phyloP scores from a whole-genome alignment of 2,113 vertebrate species.

The Damaliscus lunatus region DNA sequence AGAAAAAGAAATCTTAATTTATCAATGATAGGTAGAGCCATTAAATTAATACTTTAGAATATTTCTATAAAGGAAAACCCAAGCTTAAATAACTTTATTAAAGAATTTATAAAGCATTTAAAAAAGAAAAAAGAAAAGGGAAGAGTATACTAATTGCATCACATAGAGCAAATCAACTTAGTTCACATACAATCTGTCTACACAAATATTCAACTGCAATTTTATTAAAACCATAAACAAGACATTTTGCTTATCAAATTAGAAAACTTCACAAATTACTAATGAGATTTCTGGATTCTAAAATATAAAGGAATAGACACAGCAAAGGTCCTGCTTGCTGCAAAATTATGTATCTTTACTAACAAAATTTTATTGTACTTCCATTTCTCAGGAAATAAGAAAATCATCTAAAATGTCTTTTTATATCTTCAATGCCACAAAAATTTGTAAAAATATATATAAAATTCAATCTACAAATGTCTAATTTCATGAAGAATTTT shows the following conservation, averaged over 20 bases:
- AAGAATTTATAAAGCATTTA: background rate
- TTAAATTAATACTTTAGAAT: background rate
- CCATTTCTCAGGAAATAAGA: background rate
- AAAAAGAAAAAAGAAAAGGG: background rate
- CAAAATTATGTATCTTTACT: background rate
- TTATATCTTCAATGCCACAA: background rate
- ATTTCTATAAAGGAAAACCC: background rate
- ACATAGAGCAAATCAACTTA: background rate
- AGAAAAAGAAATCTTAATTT: background rate
- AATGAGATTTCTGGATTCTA: background rate
- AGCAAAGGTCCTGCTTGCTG: background rate
- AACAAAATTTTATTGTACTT: background rate
- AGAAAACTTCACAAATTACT: background rate
- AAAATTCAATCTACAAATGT: background rate
- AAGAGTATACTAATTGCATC: background rate
- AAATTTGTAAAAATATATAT: background rate
- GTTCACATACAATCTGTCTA: background rate
- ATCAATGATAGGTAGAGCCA: background rate
- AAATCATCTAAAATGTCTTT: background rate
- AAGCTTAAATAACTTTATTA: background rate
- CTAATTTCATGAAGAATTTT: background rate
- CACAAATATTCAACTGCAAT: background rate
- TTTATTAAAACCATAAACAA: background rate
- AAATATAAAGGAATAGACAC: background rate
- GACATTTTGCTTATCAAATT: background rate